Base-by-base conservation (phyloP, 2,797 vertebrate species). In the Neopelma chrysocephalum region DNA sequence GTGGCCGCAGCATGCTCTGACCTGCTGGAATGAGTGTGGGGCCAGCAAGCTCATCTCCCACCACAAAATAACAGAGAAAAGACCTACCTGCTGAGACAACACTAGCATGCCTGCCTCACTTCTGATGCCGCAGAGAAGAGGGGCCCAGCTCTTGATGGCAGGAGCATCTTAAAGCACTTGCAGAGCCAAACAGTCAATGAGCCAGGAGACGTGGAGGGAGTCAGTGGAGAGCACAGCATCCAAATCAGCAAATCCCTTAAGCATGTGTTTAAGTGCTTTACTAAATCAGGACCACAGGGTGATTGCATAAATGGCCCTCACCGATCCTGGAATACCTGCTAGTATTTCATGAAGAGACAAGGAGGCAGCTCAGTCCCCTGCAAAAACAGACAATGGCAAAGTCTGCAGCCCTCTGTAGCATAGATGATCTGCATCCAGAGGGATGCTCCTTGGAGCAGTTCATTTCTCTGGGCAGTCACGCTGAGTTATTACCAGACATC, bases 201-300 rank as follows among this genome's bases (percentile, higher is more conserved):
- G 57, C 58, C 78, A 89, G 84, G 13, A 87, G 57, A 75, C 0
- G 2, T 16, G 45, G 58, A 89, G 18, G 22, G 32, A 93, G 81
- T 60, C 83, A 90, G 56, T 0, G 0, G 51, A 79, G 32, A 82
- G 25, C 0, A 0, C n/a, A 88, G 40, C 22, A 62, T 58, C 56
- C 88, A 92, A 25, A 66, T 57, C 60, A 57, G 66, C 71, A 93
- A 92, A 96, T 71, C 78, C 75, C 38, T 75, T 91, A 89, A 87
- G 78, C 36, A n/a, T 4, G 26, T 58, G 51, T 90, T 94, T 81
- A 94, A 94, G 36, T 73, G 48, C 26, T 91, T 85, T 47, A 48
- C 38, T 71, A 61, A 89, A 70, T 26, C 23, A 7, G 40, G 43
- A 83, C 27, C 62, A 42, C 15, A 36, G 45, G 31, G 61, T 0